Evolutionary conservation across 2,113 vertebrate genomes (phyloP).

Genomic region (Pao palembangensis): DNA sequence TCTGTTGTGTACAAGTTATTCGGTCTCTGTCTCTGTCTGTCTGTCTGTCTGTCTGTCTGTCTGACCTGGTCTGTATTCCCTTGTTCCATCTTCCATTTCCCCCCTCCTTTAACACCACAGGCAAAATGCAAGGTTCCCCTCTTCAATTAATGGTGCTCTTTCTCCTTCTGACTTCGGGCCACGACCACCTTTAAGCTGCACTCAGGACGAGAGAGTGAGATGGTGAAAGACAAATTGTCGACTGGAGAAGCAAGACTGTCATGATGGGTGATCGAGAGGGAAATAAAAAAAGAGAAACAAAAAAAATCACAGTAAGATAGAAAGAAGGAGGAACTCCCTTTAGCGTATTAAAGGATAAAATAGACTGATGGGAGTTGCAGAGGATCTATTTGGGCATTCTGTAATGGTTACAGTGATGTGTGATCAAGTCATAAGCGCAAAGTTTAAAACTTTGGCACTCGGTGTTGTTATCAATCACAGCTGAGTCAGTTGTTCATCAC

Average conservation of each 20-base stretch:
- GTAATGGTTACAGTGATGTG: constrained; percentile 53
- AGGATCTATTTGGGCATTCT: constrained; percentile 50
- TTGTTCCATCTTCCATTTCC: constrained; percentile 39
- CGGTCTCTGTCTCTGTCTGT: not conserved
- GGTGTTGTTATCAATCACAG: constrained; percentile 35
- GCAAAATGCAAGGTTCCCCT: constrained; percentile 68
- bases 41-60: not conserved
- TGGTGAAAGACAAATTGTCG: constrained; percentile 12
- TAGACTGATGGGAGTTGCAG: constrained; percentile 29
- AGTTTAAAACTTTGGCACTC: constrained; percentile 52
- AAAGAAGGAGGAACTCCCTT: constrained; percentile 25
- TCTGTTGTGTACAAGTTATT: not conserved
- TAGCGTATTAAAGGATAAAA: constrained; percentile 33
- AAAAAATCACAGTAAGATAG: constrained; percentile 24
- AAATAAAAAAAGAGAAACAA: constrained; percentile 18
- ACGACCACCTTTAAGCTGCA: constrained; percentile 51
- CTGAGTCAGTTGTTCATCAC: constrained; percentile 51
- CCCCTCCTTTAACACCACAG: constrained; percentile 46
- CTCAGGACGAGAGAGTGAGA: constrained; percentile 44
- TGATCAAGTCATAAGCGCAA: constrained; percentile 47
- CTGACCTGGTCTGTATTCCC: constrained; percentile 6
- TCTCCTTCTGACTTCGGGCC: constrained; percentile 58
- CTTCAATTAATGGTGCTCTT: constrained; percentile 71
- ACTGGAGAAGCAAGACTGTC: constrained; percentile 23
- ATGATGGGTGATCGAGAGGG: constrained; percentile 27